Evolutionary conservation across 2,888 invertebrate species (phyloP), one percentile per base, ranked within the genome.

Genomic region (Azorinus chamasolen): DNA sequence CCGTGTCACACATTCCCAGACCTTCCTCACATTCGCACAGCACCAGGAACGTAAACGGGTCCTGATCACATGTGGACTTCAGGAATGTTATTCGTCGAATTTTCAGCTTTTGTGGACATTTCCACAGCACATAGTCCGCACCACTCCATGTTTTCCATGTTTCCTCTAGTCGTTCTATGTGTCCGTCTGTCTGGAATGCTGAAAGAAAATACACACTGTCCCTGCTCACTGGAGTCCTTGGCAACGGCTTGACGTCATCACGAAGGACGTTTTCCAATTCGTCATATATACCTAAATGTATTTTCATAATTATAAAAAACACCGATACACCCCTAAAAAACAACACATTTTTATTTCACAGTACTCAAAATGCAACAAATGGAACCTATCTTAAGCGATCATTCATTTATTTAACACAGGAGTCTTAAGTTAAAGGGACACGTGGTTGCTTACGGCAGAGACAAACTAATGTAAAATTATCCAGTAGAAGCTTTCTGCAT

Each of bases 141-240:
- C 90, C 90, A 65, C 88, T 89, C 90, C 90, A 90, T 12, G 83
- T 87, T 71, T 85, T 85, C 90, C 90, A 90, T 4, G 85, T 84
- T 58, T 83, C 73, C 63, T 89, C 89, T 18, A 90, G 71, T 18
- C 81, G 82, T 14, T 79, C 79, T 12, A 87, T 71, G 58, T 87
- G 83, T 68, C 87, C 88, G 50, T 84, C 83, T 12, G 88, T 84
- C 58, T 86, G 84, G 82, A 90, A 90, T 18, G 87, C 84, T 22
- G 85, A 86, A 43, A 90, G 58, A 57, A 89, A 83, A 73, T 89
- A 90, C 16, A 87, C 87, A 54, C 88, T 88, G 74, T 88, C 88
- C 46, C 84, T 86, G 50, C 87, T 89, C 37, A 86, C 85, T 6
- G 90, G 90, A 43, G 88, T 86, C 53, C 89, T 82, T 12, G 90